Conservation (phyloP, 2,113 vertebrate genomes). For the Urocynchramus pylzowi region DNA sequence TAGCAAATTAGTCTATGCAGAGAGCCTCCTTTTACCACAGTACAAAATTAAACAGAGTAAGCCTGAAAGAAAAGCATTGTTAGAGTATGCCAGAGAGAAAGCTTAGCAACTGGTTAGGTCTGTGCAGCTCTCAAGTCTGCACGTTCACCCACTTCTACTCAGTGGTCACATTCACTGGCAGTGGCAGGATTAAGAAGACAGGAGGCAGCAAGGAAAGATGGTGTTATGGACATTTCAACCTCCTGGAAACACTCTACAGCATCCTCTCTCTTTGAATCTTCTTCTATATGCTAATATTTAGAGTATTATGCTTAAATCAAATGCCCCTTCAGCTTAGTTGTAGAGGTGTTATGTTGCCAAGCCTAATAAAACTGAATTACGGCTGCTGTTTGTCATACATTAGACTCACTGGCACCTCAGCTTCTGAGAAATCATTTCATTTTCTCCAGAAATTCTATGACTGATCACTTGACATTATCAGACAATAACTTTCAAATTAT, state of each 20-base stretch:
- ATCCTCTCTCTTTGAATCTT: background rate
- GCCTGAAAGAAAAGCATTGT: background rate
- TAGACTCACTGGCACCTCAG: background rate
- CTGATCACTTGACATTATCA: background rate
- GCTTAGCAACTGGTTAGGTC: background rate
- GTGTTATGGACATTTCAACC: background rate
- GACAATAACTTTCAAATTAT: background rate
- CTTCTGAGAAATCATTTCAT: background rate
- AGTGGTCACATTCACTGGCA: accelerated
- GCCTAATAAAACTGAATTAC: background rate
- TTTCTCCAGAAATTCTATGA: background rate
- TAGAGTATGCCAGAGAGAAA: background rate
- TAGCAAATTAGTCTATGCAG: background rate
- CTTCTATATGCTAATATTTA: background rate
- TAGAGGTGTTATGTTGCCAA: background rate
- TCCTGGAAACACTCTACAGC: background rate
- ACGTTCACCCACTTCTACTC: background rate
- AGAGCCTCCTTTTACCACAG: background rate
- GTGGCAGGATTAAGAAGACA: background rate
- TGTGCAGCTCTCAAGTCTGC: background rate
- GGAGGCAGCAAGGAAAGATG: background rate
- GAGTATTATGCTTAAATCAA: background rate
- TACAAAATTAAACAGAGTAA: background rate
- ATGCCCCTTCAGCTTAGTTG: background rate
- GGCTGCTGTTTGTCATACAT: background rate